These are phyloP conservation scores for Ophion obscuratus DNA, from an alignment of 2,888 invertebrate species.

Conservation along the genomic window DNA sequence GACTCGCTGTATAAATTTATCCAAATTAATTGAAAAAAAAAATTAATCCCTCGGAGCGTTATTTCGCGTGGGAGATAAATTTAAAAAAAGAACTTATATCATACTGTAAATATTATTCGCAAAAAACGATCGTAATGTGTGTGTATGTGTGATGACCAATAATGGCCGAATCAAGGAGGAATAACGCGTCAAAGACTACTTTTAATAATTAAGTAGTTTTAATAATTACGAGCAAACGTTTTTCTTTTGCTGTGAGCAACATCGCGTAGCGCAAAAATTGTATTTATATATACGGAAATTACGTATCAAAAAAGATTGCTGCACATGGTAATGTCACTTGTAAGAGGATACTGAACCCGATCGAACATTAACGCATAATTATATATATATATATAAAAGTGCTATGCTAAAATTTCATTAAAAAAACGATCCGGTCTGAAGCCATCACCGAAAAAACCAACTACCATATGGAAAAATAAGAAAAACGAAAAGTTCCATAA, in stretches of 20 bases:
- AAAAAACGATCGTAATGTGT: constrained; percentile 51
- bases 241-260: constrained; percentile 66
- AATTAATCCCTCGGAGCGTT: neutral
- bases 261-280: constrained; percentile 59
- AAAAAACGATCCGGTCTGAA: constrained; percentile 74
- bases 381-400: constrained; percentile 34
- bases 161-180: constrained; percentile 35
- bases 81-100: constrained; percentile 29
- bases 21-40: constrained; percentile 34
- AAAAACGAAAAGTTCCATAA: constrained; percentile 74
- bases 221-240: constrained; percentile 73
- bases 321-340: constrained; percentile 6
- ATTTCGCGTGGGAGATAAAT: constrained; percentile 1
- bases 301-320: constrained; percentile 30
- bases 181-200: constrained; percentile 69
- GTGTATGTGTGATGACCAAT: constrained; percentile 27
- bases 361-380: constrained; percentile 23
- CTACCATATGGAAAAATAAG: neutral
- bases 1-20: constrained; percentile 55
- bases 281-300: constrained; percentile 69
- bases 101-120: constrained; percentile 59
- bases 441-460: constrained; percentile 68
- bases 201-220: constrained; percentile 72
- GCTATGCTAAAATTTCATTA: constrained; percentile 69
- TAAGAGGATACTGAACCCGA: constrained; percentile 29